Percentiles rank a stretch among this genome's conserved stretches.
phyloP scores from a whole-genome alignment of 2,113 vertebrate species.

The Xiphophorus couchianus region DNA sequence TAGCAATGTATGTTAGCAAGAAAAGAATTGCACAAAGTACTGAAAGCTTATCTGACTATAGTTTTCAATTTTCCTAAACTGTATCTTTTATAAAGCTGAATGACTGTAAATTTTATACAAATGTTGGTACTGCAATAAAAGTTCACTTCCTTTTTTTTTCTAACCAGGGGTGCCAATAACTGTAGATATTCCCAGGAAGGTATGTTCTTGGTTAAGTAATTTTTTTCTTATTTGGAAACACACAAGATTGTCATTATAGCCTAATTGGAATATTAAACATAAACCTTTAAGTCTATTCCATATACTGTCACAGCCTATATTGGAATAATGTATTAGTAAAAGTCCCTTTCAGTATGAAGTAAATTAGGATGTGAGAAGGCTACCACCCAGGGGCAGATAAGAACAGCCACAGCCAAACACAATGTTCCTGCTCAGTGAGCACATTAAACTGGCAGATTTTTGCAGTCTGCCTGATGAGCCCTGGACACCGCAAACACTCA shows the following conservation, averaged over 20 bases:
- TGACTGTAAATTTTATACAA: neutral
- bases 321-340: conserved; percentile 71
- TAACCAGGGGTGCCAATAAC: too few species aligned
- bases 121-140: too few species aligned
- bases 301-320: conserved; percentile 55
- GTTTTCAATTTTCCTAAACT: too few species aligned
- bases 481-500: conserved; percentile 65
- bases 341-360: conserved; percentile 66
- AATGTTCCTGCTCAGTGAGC: conserved; percentile 80
- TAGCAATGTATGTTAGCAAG: too few species aligned
- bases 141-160: too few species aligned
- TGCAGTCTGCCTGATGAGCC: conserved; percentile 57
- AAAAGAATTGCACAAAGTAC: too few species aligned
- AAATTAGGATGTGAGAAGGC: conserved; percentile 70
- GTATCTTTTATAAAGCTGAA: neutral
- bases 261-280: conserved; percentile 40
- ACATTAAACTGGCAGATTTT: conserved; percentile 75
- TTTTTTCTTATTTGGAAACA: conserved; percentile 28
- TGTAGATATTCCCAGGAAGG: neutral
- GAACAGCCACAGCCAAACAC: conserved; percentile 77
- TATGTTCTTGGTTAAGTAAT: conserved; percentile 20
- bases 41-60: too few species aligned
- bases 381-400: conserved; percentile 74
- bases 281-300: conserved; percentile 50
- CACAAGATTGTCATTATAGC: conserved; percentile 20